These are phyloP conservation scores for Dromiciops gliroides DNA, from an alignment of 2,113 vertebrate genomes.

Conservation along the genomic window DNA sequence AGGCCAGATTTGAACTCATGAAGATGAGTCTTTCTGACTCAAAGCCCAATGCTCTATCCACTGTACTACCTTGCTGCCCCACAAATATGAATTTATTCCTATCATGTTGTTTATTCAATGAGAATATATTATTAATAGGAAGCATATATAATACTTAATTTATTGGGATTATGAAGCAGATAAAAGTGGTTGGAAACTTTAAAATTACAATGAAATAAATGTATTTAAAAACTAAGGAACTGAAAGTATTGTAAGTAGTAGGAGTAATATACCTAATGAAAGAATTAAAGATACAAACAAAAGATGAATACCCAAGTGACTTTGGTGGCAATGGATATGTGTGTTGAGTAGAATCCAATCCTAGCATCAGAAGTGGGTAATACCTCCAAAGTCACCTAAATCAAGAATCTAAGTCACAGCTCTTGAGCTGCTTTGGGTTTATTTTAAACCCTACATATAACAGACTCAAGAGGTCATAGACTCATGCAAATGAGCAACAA, in stretches of 20 bases:
- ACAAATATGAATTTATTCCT: neutral
- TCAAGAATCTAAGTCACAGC: neutral
- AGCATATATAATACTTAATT: neutral
- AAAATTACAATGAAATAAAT: neutral
- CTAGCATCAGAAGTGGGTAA: neutral
- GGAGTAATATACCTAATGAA: neutral
- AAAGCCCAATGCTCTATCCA: neutral
- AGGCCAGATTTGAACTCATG: neutral
- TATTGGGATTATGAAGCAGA: neutral
- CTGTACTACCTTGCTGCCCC: too few species aligned
- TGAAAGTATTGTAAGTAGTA: neutral
- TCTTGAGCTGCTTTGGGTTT: neutral
- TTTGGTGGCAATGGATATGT: neutral
- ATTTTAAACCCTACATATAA: neutral
- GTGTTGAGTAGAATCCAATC: neutral
- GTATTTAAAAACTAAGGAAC: neutral
- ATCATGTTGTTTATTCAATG: neutral
- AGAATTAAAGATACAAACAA: neutral
- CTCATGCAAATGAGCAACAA: neutral
- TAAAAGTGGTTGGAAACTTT: neutral
- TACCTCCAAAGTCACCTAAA: neutral
- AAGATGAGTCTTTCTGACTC: neutral
- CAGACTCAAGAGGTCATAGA: neutral
- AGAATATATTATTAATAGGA: neutral
- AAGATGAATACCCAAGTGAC: neutral